Conservation (phyloP, 1,140 invertebrate species). For the Trichoplusia ni region DNA sequence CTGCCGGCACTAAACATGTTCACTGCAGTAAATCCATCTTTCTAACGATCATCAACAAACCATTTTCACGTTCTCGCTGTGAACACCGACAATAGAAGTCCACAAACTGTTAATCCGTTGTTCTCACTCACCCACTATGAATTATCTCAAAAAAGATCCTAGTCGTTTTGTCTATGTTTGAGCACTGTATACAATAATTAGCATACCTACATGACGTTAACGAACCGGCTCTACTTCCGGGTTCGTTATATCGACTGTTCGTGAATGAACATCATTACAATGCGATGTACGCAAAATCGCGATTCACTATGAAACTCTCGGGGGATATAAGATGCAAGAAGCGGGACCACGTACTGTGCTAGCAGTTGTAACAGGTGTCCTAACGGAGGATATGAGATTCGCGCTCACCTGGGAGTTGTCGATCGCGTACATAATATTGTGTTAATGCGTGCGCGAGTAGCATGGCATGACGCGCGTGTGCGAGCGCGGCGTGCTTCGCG, state of each 20-base stretch:
- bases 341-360: not conserved
- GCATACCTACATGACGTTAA: slow-evolving; percentile 74
- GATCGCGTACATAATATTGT: slow-evolving; percentile 75
- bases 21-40: not conserved
- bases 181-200: slow-evolving; percentile 68
- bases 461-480: slow-evolving; percentile 61
- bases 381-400: slow-evolving; percentile 40
- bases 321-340: slow-evolving; percentile 36
- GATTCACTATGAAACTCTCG: slow-evolving; percentile 44
- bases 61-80: slow-evolving; percentile 12
- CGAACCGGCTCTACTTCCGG: slow-evolving; percentile 77
- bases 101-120: slow-evolving; percentile 2
- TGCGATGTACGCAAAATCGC: slow-evolving; percentile 48
- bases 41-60: not conserved
- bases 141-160: slow-evolving; percentile 21
- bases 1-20: not conserved
- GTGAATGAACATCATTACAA: slow-evolving; percentile 72
- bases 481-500: slow-evolving; percentile 50
- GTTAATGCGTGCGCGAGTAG: slow-evolving; percentile 54
- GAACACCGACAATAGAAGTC: slow-evolving; percentile 4
- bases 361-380: slow-evolving; percentile 21
- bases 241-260: slow-evolving; percentile 65
- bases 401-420: slow-evolving; percentile 78
- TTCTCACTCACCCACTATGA: slow-evolving; percentile 30
- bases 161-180: slow-evolving; percentile 42